phyloP scores from a whole-genome alignment of 2,797 vertebrate species.

The Sebastes nivosus region DNA sequence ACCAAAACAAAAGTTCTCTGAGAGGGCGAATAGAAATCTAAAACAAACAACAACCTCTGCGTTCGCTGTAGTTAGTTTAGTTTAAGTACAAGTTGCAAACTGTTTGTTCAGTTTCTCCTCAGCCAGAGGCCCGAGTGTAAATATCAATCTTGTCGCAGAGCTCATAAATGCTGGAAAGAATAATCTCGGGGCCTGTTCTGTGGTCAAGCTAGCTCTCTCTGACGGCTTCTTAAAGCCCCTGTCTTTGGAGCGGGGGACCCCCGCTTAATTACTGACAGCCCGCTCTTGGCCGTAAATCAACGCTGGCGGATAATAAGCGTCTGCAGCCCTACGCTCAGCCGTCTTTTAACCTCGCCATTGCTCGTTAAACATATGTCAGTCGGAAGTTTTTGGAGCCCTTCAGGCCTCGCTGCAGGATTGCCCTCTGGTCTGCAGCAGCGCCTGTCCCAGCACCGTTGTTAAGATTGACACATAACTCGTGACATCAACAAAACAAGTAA shows the following conservation, averaged over 20 bases:
- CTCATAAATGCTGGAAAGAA: slow-evolving; percentile 71
- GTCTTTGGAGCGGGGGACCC: slow-evolving; percentile 65
- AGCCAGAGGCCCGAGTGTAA: slow-evolving; percentile 46
- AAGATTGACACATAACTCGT: slow-evolving; percentile 56
- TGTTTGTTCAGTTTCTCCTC: slow-evolving; percentile 12
- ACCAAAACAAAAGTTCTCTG: slow-evolving; percentile 60
- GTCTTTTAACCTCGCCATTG: slow-evolving; percentile 79
- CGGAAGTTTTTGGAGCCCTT: slow-evolving; percentile 69
- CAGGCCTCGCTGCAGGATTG: slow-evolving; percentile 69
- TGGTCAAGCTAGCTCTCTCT: slow-evolving; percentile 71
- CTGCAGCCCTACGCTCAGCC: slow-evolving; percentile 70
- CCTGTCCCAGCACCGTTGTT: slow-evolving; percentile 50
- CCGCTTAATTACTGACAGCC: slow-evolving; percentile 81
- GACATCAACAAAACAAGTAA: slow-evolving; percentile 54
- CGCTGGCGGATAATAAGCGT: slow-evolving; percentile 75
- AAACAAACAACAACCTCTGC: slow-evolving; percentile 35
- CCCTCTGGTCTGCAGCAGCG: slow-evolving; percentile 57
- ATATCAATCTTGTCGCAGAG: slow-evolving; percentile 57
- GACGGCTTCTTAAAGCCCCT: slow-evolving; percentile 69
- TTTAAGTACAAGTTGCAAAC: slow-evolving; percentile 42
- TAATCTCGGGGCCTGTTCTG: slow-evolving; percentile 74
- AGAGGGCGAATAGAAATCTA: slow-evolving; percentile 31
- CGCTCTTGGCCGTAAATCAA: slow-evolving; percentile 76
- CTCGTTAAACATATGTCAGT: slow-evolving; percentile 80
- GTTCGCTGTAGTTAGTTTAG: slow-evolving; percentile 33